A percentile compares a stretch with the other conserved stretches of the same genome.
These are phyloP conservation scores for Molossus alvarezi DNA, from an alignment of 2,797 vertebrate genomes.

Conservation along the genomic window DNA sequence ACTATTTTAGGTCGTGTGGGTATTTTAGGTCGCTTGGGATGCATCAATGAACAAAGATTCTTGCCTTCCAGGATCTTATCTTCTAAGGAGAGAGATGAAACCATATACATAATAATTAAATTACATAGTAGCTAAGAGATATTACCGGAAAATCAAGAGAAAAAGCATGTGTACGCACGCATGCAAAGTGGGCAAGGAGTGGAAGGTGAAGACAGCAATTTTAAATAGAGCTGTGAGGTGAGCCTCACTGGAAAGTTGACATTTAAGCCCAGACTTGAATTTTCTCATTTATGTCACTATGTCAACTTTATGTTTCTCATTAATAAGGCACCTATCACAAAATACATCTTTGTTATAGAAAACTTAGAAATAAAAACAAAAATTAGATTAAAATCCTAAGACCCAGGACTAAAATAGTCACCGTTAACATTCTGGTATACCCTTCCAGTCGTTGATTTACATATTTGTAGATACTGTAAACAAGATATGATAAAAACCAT, in stretches of 20 bases:
- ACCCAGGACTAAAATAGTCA: constrained; percentile 4
- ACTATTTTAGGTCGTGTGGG: constrained; percentile 22
- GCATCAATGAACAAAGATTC: constrained; percentile 3
- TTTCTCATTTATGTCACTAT: constrained; percentile 41
- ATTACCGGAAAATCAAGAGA: neutral
- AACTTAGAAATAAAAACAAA: constrained; percentile 32
- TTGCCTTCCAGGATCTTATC: neutral
- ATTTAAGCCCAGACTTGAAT: constrained; percentile 11
- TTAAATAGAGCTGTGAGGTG: constrained; percentile 38
- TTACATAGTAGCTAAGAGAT: neutral
- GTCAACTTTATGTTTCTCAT: constrained; percentile 54
- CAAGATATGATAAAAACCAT: constrained; percentile 17
- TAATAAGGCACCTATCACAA: constrained; percentile 52
- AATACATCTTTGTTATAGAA: constrained; percentile 28
- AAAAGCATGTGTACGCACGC: neutral
- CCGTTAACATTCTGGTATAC: constrained; percentile 22
- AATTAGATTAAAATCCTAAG: neutral
- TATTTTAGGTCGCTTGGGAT: neutral
- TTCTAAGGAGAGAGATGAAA: constrained; percentile 50
- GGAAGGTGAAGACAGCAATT: neutral
- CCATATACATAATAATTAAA: constrained; percentile 17
- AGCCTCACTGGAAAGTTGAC: neutral
- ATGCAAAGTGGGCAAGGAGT: neutral
- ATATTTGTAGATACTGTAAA: constrained; percentile 20
- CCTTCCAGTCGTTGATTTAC: constrained; percentile 33